Evolutionary conservation across 2,888 invertebrate species (phyloP).

Genomic region (Carabus problematicus): DNA sequence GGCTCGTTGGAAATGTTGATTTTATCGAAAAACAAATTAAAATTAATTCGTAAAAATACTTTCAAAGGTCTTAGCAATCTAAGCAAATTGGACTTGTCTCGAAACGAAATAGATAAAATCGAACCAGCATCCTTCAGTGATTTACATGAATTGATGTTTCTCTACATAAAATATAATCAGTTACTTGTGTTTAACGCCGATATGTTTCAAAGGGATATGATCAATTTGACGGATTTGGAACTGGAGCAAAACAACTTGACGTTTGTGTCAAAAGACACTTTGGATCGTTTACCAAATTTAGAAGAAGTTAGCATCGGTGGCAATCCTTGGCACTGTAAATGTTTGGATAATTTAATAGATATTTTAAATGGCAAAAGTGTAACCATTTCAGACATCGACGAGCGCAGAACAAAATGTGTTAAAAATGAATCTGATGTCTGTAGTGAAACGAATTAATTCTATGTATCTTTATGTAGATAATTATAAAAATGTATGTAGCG

Average conservation of each 20-base stretch:
- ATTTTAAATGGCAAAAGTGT: constrained; percentile 18
- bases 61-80: constrained; percentile 31
- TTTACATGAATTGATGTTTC: constrained; percentile 34
- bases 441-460: too few species aligned
- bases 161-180: constrained; percentile 41
- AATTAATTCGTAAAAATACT: constrained; percentile 23
- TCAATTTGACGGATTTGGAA: constrained; percentile 29
- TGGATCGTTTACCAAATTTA: constrained; percentile 31
- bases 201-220: constrained; percentile 29
- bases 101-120: constrained; percentile 42
- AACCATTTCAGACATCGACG: constrained; percentile 1
- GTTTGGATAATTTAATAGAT: constrained; percentile 30
- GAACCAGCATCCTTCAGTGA: constrained; percentile 31
- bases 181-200: constrained; percentile 18
- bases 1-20: constrained; percentile 41
- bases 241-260: constrained; percentile 33
- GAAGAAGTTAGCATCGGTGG: constrained; percentile 42
- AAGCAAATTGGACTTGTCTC: constrained; percentile 43
- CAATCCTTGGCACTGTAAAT: constrained; percentile 46
- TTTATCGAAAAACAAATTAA: constrained; percentile 42
- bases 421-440: too few species aligned
- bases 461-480: too few species aligned
- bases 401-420: constrained; percentile 9
- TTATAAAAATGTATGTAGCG: too few species aligned
- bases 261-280: constrained; percentile 35